A percentile compares a stretch with the other conserved stretches of the same genome.
Conservation (phyloP, 2,113 vertebrate species). For the Vidua macroura region DNA sequence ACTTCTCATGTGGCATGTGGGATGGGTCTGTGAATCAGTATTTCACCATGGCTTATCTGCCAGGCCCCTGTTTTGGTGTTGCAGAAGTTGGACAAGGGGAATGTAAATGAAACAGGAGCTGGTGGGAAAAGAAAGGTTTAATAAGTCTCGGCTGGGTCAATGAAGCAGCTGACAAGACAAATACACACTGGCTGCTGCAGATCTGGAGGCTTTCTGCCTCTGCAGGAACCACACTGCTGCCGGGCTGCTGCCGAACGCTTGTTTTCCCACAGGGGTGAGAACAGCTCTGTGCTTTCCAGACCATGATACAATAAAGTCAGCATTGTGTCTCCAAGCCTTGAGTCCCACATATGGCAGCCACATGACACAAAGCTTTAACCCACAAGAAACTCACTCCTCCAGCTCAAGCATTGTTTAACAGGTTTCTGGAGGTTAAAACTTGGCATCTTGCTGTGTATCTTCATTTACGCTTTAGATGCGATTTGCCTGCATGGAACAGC, state of each 20-base stretch:
- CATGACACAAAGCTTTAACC: background rate
- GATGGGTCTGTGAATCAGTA: background rate
- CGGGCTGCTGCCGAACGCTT: fast-evolving
- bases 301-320: background rate
- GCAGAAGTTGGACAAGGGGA: background rate
- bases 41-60: background rate
- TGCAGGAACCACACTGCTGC: fast-evolving
- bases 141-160: background rate
- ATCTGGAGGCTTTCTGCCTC: background rate
- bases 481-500: fast-evolving
- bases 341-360: background rate
- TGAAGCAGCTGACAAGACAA: background rate
- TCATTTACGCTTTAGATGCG: background rate
- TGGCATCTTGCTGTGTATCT: background rate
- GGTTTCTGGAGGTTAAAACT: background rate
- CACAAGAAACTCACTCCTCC: background rate
- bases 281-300: background rate
- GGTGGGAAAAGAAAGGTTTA: background rate
- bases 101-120: background rate
- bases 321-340: background rate
- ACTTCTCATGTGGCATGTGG: background rate
- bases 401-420: background rate
- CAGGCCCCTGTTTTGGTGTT: background rate
- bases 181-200: background rate
- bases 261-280: background rate